A percentile compares a stretch with the other conserved stretches of the same genome.
Evolutionary conservation across 1,140 invertebrate species (phyloP).

Genomic region (Agraylea sexmaculata): DNA sequence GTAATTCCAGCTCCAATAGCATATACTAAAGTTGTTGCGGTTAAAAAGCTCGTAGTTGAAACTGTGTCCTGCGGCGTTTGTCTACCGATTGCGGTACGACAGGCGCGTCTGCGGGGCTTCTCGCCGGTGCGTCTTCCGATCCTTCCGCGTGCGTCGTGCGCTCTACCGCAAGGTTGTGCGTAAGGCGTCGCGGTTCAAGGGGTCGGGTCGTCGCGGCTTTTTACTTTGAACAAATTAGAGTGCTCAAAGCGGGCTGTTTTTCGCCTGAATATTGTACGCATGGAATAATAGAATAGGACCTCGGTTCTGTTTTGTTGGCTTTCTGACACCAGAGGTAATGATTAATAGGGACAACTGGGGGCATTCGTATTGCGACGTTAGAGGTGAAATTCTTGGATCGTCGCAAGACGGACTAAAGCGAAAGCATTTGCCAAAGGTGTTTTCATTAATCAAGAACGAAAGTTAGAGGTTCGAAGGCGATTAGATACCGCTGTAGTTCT

Average conservation of each 20-base stretch:
- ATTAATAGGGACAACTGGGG: slow-evolving; percentile 65
- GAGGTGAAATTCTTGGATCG: slow-evolving; percentile 73
- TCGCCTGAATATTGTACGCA: slow-evolving; percentile 66
- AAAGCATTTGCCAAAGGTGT: slow-evolving; percentile 76
- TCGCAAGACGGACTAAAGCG: slow-evolving; percentile 58
- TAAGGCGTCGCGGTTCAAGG: too few relatives aligned
- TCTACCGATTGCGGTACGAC: too few relatives aligned
- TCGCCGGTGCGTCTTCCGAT: too few relatives aligned
- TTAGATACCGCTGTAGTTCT: slow-evolving; percentile 77
- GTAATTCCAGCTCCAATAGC: slow-evolving; percentile 86
- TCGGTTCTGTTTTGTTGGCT: slow-evolving; percentile 66
- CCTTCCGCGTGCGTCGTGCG: too few relatives aligned
- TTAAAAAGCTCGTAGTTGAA: slow-evolving; percentile 66
- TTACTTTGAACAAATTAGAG: too few relatives aligned
- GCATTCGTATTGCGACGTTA: slow-evolving; percentile 63
- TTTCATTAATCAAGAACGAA: slow-evolving; percentile 78
- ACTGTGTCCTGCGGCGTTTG: slow-evolving; percentile 50
- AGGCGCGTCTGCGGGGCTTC: too few relatives aligned
- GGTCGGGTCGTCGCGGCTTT: too few relatives aligned
- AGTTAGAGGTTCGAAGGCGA: slow-evolving; percentile 73
- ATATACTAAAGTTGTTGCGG: slow-evolving; percentile 79
- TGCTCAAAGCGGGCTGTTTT: too few relatives aligned
- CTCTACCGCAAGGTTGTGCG: too few relatives aligned
- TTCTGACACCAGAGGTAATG: slow-evolving; percentile 63
- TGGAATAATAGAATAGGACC: slow-evolving; percentile 75